Percentiles rank a stretch among this genome's conserved stretches.
Conservation (phyloP, 1,140 invertebrate species). For the Caenorhabditis remanei region DNA sequence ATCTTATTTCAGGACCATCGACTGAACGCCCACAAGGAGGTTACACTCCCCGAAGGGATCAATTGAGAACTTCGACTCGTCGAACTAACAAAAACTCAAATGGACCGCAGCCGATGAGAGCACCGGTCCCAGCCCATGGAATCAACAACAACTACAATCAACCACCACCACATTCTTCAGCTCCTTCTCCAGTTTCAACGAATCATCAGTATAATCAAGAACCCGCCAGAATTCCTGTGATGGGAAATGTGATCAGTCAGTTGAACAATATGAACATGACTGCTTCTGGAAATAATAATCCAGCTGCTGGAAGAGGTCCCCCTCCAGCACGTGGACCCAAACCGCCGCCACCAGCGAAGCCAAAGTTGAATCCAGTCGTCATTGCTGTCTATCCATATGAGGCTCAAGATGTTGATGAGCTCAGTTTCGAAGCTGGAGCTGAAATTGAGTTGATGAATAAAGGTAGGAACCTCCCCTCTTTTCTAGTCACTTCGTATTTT, state of each 20-base stretch:
- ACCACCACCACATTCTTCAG: not conserved
- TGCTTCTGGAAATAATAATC: constrained; percentile 10
- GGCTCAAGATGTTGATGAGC: constrained; percentile 84
- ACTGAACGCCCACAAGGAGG: constrained; percentile 66
- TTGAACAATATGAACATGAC: constrained; percentile 28
- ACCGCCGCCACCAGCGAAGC: constrained; percentile 79
- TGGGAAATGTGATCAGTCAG: constrained; percentile 55
- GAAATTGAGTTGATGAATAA: constrained; percentile 83
- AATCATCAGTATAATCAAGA: constrained; percentile 50
- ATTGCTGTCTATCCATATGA: constrained; percentile 83
- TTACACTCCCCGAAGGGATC: constrained; percentile 62
- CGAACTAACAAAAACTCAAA: constrained; percentile 15
- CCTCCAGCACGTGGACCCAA: constrained; percentile 78
- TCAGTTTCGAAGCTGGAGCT: constrained; percentile 82
- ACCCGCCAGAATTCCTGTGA: constrained; percentile 31
- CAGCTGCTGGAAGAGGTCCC: constrained; percentile 60
- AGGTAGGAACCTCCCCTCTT: constrained; percentile 79
- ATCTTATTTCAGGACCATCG: constrained; percentile 63
- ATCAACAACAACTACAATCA: constrained; percentile 36
- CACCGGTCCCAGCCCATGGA: constrained; percentile 50
- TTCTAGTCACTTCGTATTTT: not conserved
- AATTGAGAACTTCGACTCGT: constrained; percentile 50
- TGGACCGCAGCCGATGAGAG: constrained; percentile 16
- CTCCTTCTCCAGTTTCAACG: constrained; percentile 10
- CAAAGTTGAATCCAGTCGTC: constrained; percentile 80